Evolutionary conservation across 2,113 vertebrate species (phyloP).

Genomic region (Sciurus niger): DNA sequence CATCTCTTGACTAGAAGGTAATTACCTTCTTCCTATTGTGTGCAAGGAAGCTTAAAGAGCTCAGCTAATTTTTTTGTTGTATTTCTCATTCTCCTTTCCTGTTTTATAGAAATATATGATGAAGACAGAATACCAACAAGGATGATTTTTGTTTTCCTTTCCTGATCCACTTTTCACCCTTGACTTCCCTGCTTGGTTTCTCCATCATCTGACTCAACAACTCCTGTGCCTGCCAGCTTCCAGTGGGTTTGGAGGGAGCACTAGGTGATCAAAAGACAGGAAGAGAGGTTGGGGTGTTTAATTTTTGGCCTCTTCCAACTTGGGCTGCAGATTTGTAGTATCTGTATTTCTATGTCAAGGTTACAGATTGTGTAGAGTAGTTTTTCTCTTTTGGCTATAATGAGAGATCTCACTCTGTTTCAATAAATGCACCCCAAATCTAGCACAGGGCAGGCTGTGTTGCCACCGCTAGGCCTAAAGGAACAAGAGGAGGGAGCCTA

Average conservation of each 20-base stretch:
- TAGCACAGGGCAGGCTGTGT: background rate
- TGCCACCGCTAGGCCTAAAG: background rate
- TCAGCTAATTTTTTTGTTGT: background rate
- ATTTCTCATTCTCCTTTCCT: background rate
- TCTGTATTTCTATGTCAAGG: background rate
- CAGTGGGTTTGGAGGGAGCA: background rate
- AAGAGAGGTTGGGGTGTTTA: background rate
- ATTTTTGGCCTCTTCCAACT: background rate
- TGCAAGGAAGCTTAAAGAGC: background rate
- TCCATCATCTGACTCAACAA: background rate
- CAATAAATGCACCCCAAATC: background rate
- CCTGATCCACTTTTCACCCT: background rate
- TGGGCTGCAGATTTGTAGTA: background rate
- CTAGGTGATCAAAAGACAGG: background rate
- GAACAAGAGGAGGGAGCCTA: background rate
- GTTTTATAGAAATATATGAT: slow-evolving; percentile 5
- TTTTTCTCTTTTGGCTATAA: background rate
- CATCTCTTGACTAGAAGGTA: background rate
- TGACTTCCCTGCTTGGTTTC: background rate
- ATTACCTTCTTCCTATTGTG: background rate
- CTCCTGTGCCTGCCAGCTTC: background rate
- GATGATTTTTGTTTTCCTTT: background rate
- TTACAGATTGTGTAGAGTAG: background rate
- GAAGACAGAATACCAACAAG: background rate
- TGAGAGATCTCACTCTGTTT: background rate